Conservation (phyloP, 2,113 vertebrate species). For the Neotoma lepida region DNA sequence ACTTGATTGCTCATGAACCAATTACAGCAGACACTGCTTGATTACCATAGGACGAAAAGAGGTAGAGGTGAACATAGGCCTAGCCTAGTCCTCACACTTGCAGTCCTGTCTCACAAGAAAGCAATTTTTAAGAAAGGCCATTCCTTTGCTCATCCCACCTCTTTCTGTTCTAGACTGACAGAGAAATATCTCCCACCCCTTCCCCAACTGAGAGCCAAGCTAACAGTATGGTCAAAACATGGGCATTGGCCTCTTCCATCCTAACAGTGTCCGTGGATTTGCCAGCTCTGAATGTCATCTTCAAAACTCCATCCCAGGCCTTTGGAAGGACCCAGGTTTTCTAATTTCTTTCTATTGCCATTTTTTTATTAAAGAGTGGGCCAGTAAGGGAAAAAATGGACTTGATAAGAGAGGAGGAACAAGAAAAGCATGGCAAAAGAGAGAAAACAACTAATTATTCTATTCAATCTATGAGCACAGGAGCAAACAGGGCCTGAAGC, state of each 20-base stretch:
- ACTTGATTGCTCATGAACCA: slow-evolving; percentile 58
- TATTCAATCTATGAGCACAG: background rate
- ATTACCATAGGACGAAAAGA: background rate
- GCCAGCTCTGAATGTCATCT: background rate
- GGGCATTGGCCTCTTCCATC: background rate
- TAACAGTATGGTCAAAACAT: background rate
- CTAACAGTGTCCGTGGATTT: background rate
- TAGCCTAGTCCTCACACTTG: background rate
- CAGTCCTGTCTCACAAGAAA: background rate
- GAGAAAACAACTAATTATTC: background rate
- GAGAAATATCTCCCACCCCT: background rate
- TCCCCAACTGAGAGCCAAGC: background rate
- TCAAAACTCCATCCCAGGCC: background rate
- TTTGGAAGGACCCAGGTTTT: background rate
- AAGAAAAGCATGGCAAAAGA: background rate
- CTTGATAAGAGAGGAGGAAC: background rate
- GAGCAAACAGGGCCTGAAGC: background rate
- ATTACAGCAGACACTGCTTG: background rate
- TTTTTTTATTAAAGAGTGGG: background rate
- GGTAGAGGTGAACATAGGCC: background rate
- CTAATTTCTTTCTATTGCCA: background rate
- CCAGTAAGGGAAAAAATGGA: background rate
- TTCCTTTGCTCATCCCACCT: background rate
- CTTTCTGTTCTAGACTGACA: background rate
- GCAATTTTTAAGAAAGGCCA: background rate